Evolutionary conservation across 2,888 invertebrate genomes (phyloP), one percentile per base, ranked within the genome.

Genomic region (Enchytraeus crypticus): DNA sequence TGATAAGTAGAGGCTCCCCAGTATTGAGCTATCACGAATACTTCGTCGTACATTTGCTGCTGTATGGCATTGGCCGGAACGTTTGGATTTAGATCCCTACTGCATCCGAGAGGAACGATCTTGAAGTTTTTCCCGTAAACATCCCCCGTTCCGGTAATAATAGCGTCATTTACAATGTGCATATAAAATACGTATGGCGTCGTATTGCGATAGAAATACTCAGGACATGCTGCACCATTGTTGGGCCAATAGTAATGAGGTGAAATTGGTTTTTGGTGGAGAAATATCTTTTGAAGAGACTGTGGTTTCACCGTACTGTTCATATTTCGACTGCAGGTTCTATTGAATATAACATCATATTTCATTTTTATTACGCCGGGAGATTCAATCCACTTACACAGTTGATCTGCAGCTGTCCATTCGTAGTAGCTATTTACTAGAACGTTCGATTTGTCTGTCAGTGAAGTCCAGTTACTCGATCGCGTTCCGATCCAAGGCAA

Each of bases 1-100:
- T 68, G 68, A 29, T 66, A 68, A 47, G 57, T 62, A 8, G n/a
- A 55, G 18, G 21, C 62, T 5, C 66, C 65, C 67, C 67, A 68
- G 54, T 47, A 61, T 46, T 65, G 64, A 1, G 60, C 58, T 29
- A 68, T 64, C 23, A 66, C 51, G 58, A 68, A 68, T 4, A 68
- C 66, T 38, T 68, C 66, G 27, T 51, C 55, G 47, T 66, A 66
- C 4, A 65, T 26, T 11, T 57, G 62, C 5, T 61, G 38, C 26
- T 34, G 23, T 23, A 46, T 47, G 29, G 47, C 61, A 18, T 43
- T 43, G 11, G 38, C 38, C 3, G 67, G 67, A 23, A 53, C 53
- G 1, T 33, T 34, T 2, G 62, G 49, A 5, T 45, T 46, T 5
- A 26, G 18, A 32, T 66, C 64, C 11, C 61, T 60, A 29, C 61